Evolutionary conservation across 1,140 invertebrate species (phyloP).

Genomic region (Aplysia californica): DNA sequence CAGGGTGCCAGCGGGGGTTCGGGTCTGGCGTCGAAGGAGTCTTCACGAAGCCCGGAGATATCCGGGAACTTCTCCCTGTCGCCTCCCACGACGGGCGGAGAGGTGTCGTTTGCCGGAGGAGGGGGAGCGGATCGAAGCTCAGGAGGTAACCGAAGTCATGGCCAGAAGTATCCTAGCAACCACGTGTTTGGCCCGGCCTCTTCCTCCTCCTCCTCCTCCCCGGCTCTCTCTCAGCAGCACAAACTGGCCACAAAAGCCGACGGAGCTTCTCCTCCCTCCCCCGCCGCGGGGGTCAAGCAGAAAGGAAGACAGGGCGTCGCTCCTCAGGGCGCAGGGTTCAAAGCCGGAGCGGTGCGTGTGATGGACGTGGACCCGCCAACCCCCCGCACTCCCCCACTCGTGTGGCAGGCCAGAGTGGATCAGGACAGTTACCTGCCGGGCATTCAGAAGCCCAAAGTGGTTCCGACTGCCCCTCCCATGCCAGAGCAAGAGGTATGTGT

Average conservation of each 20-base stretch:
- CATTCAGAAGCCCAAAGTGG: neutral
- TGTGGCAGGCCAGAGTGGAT: neutral
- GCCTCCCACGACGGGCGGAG: conserved; percentile 22
- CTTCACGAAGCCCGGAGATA: too few relatives aligned
- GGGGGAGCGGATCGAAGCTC: too few relatives aligned
- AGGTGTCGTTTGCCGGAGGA: neutral
- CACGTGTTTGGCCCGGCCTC: too few relatives aligned
- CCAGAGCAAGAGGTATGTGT: conserved; percentile 13
- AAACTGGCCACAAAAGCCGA: neutral
- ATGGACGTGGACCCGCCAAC: conserved; percentile 3
- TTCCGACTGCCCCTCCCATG: conserved; percentile 17
- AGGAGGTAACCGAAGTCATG: too few relatives aligned
- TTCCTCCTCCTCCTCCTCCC: neutral
- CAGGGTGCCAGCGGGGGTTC: too few relatives aligned
- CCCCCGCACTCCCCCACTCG: conserved; percentile 1
- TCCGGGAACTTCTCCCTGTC: too few relatives aligned
- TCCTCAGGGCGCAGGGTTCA: neutral
- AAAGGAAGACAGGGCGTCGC: neutral
- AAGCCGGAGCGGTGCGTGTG: too few relatives aligned
- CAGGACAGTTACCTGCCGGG: neutral
- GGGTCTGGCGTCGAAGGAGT: too few relatives aligned
- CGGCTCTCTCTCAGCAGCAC: neutral
- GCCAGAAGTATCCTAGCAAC: too few relatives aligned
- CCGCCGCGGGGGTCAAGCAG: too few relatives aligned
- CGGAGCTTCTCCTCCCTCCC: neutral